These are phyloP conservation scores for Gymnocypris eckloni DNA, from an alignment of 2,797 vertebrate species.

Conservation along the genomic window DNA sequence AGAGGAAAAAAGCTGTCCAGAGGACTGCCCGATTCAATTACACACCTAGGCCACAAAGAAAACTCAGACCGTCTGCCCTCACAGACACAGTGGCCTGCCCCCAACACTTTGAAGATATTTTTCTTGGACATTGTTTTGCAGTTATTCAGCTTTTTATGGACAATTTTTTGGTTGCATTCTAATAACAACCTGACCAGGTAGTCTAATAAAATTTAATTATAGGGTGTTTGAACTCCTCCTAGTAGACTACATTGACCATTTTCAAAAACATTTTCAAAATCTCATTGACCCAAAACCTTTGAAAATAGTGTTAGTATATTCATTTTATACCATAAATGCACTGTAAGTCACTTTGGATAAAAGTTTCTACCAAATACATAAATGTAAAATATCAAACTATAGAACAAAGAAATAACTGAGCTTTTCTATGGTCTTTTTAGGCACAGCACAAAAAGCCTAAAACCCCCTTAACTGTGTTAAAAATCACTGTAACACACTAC, in stretches of 20 bases:
- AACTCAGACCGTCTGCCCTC: slow-evolving; percentile 38
- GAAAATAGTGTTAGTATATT: neutral
- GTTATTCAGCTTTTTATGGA: neutral
- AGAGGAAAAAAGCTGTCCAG: slow-evolving; percentile 69
- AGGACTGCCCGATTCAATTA: slow-evolving; percentile 70
- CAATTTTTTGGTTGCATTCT: neutral
- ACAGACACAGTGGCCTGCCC: slow-evolving; percentile 19
- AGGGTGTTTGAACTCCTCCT: neutral
- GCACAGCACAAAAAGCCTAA: neutral
- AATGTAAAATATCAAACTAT: neutral
- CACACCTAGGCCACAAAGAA: slow-evolving; percentile 53
- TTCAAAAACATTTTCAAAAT: neutral
- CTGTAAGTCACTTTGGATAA: neutral
- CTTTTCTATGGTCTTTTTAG: neutral
- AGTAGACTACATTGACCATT: neutral
- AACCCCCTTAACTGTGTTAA: neutral
- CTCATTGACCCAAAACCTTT: neutral
- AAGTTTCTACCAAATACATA: neutral
- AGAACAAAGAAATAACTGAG: neutral
- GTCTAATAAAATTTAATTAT: neutral
- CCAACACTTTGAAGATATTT: slow-evolving; percentile 1
- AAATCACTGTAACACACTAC: neutral
- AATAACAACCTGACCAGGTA: neutral
- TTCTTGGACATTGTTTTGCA: slow-evolving; percentile 1
- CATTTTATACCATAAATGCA: neutral